Evolutionary conservation across 2,888 invertebrate species (phyloP), one percentile per base, ranked within the genome.

Genomic region (Tipula confusa): DNA sequence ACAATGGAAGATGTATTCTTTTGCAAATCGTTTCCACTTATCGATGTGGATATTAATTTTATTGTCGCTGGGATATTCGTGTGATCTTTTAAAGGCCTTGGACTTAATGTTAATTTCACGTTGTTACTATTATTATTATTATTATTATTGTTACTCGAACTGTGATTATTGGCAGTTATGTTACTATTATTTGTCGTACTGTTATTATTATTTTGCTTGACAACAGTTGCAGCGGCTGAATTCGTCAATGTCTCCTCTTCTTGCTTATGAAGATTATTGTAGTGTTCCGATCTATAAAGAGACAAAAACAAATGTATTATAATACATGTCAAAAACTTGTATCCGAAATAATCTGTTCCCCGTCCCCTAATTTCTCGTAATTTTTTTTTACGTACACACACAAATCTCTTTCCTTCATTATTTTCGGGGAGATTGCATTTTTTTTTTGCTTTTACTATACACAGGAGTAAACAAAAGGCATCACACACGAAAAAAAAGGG

Each of bases 241-340:
- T 87, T 90, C 79, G 91, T 90, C 6, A 90, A 90, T 84, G 89
- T 90, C 28, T 91, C 91, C 85, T 90, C 91, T 83, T 86, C 85
- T 86, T 90, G 91, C 87, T 92, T 92, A 86, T 92, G 92, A 84
- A 92, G 88, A 86, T 89, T 92, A 87, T 93, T 92, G 90, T 92
- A 89, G 87, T 92, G 91, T 87, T 93, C 92, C 87, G 93, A 91
- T 91, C 93, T 93, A 90, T 6, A 91, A 91, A 33, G 29, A 38
- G 81, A 64, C 64, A 64, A 64, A n/a, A 64, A 64, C 64, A 64
- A 64, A 64, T 24, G 24, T 24, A 64, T 24, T 24, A 64, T 64
- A 11, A 24, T 24, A 64, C 64, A 24, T 64, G 64, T 64, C 64
- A 64, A 64, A 64, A 64, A 64, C 64, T 64, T 64, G 64, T 64